Conservation (phyloP, 2,888 invertebrate species). For the Heliconius cydno region DNA sequence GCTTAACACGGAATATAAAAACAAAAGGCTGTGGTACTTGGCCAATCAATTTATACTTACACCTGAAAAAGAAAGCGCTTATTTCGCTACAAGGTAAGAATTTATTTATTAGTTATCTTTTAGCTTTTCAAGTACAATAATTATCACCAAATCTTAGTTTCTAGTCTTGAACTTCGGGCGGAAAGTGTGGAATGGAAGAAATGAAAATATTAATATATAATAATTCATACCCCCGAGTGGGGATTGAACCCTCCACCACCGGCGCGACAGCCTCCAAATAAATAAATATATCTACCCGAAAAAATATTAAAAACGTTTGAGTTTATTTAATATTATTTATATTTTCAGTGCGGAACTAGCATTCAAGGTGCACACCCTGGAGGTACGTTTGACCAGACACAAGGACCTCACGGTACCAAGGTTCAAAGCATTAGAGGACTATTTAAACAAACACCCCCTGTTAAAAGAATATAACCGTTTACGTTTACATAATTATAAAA, state of each 20-base stretch:
- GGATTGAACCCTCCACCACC: background rate
- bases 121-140: too few species aligned
- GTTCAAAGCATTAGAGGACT: constrained; percentile 69
- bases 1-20: constrained; percentile 79
- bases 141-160: too few species aligned
- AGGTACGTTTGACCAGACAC: constrained; percentile 85
- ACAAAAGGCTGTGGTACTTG: constrained; percentile 83
- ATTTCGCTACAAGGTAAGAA: constrained; percentile 78
- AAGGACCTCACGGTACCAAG: constrained; percentile 81
- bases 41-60: constrained; percentile 83
- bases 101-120: background rate
- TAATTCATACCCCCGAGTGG: background rate
- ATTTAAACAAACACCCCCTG: constrained; percentile 71
- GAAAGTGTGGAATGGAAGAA: background rate
- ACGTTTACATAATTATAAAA: constrained; percentile 54
- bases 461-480: constrained; percentile 65
- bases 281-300: too few species aligned
- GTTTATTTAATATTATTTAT: background rate
- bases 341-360: constrained; percentile 70
- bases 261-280: too few species aligned
- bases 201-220: too few species aligned
- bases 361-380: constrained; percentile 83
- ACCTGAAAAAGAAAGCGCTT: constrained; percentile 84
- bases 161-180: too few species aligned
- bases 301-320: background rate